Evolutionary conservation across 2,113 vertebrate species (phyloP), one percentile per base, ranked within the genome.

Genomic region (Indri indri): DNA sequence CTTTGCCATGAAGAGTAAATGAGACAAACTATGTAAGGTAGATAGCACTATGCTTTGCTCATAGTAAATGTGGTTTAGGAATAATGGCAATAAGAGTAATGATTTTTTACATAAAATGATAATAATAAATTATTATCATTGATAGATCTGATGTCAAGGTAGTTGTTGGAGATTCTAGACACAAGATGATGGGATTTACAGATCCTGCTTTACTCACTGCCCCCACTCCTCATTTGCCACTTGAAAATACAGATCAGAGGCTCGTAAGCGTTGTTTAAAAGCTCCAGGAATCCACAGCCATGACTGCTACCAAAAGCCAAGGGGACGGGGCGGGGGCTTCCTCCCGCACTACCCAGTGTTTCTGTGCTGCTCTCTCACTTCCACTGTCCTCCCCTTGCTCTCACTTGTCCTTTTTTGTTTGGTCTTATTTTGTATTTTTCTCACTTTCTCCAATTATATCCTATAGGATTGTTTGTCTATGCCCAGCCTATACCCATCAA

Each of bases 251-350:
- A 76, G 40, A 8, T 45, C n/a, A 59, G 2, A 52, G 17, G 17
- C 22, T 37, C 18, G 1, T 4, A 73, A 70, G 0, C 2, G 2
- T 50, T 50, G 8, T 11, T 30, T 40, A 40, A 37, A 52, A 40
- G 11, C 10, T 30, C 37, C 27, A 13, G 54, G 11, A 8, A 3
- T 37, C 32, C 8, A 8, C 23, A 23, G 8, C 25, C 1, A 27
- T 3, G 52, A 77, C 4, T 7, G 2, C 27, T 61, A 23, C 23
- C 34, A 18, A 20, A 9, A 12, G 40, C 16, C n/a, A 47, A 57
- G 8, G 4, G 12, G 14, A 40, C 1, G 4, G 16, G 18, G 3
- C 2, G 3, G 8, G 50, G 25, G 20, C 2, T 11, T 70, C 17
- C 12, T 12, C 4, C 2, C 23, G 59, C 7, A 1, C 11, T 6